Evolutionary conservation across 2,797 vertebrate species (phyloP).

Genomic region (Podargus strigoides): DNA sequence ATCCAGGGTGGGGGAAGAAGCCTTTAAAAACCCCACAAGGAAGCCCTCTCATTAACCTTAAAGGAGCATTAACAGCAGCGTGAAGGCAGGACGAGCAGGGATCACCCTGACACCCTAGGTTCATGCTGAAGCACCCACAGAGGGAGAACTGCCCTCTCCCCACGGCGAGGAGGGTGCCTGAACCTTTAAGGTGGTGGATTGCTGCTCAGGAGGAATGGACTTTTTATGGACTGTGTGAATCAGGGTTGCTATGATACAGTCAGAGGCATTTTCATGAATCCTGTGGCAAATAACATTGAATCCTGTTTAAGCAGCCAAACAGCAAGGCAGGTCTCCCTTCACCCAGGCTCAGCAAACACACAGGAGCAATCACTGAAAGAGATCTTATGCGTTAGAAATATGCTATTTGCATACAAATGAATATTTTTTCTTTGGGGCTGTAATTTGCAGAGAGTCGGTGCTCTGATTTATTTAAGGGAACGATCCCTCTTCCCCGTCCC

Average conservation of each 20-base stretch:
- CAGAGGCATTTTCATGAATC: conserved; percentile 65
- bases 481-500: background rate
- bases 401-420: background rate
- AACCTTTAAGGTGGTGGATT: background rate
- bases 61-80: background rate
- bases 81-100: background rate
- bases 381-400: background rate
- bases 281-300: conserved; percentile 51
- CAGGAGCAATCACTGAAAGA: background rate
- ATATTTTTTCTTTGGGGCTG: accelerated
- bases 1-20: background rate
- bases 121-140: background rate
- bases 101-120: background rate
- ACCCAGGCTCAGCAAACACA: background rate
- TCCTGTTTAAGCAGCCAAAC: conserved; percentile 43
- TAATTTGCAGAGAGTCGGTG: background rate
- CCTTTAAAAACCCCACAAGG: background rate
- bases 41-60: background rate
- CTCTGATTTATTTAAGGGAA: background rate
- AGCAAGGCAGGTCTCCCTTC: conserved; percentile 24
- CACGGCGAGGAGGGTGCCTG: background rate
- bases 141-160: background rate
- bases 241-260: conserved; percentile 74
- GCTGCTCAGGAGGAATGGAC: conserved; percentile 2
- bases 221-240: conserved; percentile 29